Base-by-base conservation (phyloP, 2,797 vertebrate species). In the Schizopygopsis malacanthus region DNA sequence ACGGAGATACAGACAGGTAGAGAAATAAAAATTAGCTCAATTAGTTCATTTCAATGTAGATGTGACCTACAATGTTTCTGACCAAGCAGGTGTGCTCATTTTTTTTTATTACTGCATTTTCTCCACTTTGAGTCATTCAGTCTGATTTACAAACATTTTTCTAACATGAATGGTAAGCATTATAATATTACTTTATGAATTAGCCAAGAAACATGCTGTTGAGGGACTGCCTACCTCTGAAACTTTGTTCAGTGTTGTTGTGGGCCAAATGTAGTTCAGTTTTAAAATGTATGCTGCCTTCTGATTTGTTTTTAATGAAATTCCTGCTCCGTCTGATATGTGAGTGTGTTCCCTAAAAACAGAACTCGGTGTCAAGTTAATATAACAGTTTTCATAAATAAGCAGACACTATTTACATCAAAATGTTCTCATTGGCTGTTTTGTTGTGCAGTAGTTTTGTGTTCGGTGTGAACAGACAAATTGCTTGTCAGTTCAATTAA, bases 1-100 rank as follows among this genome's bases (percentile, higher is more conserved):
- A 99, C 6, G 98, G 98, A 56, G 98, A 99, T 91, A 99, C 98
- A 0, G 98, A 99, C 95, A 97, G 97, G 97, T 97, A 94, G 4
- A 28, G 12, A 16, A 50, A 13, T 20, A 73, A 43, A 63, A 41
- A 61, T 54, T 25, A 12, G 6, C 37, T 37, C 2, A n/a, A n/a
- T 10, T 43, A 41, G 10, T 39, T 77, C 0, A 28, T 63, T 65
- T 80, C 41, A 18, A 2, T 59, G 37, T 15, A 78, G 20, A 56
- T 59, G 3, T n/a, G 50, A 56, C 71, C n/a, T 50, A 47, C 25
- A 28, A 28, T 54, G 8, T 50, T 73, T 13, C 22, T 72, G 43
- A 25, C n/a, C 10, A 76, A 54, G 28, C 11, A 50, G 18, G 1
- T 12, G 16, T 37, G 18, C 1, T 10, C 2, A 20, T 47, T 0